Percentiles rank a stretch among this genome's conserved stretches.
These are phyloP conservation scores for Xyliphius kryptos DNA, from an alignment of 2,113 vertebrate species.

Conservation along the genomic window DNA sequence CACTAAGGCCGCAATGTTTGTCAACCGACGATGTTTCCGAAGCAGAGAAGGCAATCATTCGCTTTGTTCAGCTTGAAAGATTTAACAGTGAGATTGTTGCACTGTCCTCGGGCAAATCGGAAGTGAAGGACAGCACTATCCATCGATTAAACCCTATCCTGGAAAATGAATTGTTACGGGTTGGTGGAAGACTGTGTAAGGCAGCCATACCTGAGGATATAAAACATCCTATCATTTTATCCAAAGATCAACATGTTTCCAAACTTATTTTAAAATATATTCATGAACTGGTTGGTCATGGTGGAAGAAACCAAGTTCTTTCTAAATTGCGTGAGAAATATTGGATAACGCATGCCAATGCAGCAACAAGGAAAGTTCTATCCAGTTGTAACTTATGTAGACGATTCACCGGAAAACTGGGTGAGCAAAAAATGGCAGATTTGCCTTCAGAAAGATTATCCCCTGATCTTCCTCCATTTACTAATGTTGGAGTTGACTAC, in stretches of 20 bases:
- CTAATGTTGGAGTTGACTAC: background rate
- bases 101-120: too few relatives aligned
- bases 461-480: constrained; percentile 5
- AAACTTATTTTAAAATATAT: background rate
- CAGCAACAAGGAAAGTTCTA: background rate
- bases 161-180: too few relatives aligned
- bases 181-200: too few relatives aligned
- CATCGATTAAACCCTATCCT: too few relatives aligned
- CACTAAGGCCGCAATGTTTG: too few relatives aligned
- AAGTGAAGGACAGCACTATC: too few relatives aligned
- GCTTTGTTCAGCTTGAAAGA: too few relatives aligned
- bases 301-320: background rate
- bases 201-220: too few relatives aligned
- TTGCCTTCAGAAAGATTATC: constrained; percentile 4
- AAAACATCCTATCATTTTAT: too few relatives aligned
- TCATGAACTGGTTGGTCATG: background rate
- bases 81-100: too few relatives aligned
- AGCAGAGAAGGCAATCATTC: too few relatives aligned
- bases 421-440: constrained; percentile 13
- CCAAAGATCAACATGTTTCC: background rate
- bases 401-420: background rate
- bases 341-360: constrained; percentile 18
- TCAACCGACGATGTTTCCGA: too few relatives aligned
- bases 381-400: background rate
- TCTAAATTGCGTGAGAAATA: background rate